phyloP scores from a whole-genome alignment of 2,797 vertebrate species.

The Erithacus rubecula region DNA sequence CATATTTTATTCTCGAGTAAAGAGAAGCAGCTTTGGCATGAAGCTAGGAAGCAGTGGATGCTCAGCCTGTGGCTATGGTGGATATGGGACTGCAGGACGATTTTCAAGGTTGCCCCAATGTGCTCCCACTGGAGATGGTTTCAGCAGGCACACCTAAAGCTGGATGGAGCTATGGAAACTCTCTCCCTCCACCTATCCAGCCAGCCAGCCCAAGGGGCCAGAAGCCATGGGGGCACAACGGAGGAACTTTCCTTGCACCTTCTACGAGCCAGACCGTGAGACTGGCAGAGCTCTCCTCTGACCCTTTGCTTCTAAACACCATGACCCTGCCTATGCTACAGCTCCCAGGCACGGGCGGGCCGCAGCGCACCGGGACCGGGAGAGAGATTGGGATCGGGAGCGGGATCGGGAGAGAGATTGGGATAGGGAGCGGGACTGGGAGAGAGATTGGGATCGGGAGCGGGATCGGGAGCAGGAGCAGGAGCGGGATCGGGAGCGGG shows the following conservation, averaged over 20 bases:
- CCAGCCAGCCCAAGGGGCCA: background rate
- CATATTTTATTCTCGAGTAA: background rate
- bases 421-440: accelerated
- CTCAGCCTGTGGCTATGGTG: background rate
- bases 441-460: accelerated
- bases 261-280: background rate
- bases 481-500: no score
- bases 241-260: background rate
- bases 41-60: background rate
- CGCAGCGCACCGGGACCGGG: background rate
- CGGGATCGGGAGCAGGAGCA: no score
- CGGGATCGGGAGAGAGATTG: accelerated
- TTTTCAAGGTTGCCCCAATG: background rate
- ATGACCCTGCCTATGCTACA: no score
- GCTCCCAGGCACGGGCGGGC: no score
- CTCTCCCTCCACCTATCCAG: background rate
- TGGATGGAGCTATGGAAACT: background rate
- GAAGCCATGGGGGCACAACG: accelerated
- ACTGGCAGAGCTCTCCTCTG: background rate
- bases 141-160: background rate
- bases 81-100: background rate
- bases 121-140: background rate
- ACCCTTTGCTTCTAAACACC: background rate
- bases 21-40: background rate
- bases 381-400: accelerated